Percentiles rank a stretch among this genome's conserved stretches.
Conservation (phyloP, 1,140 invertebrate genomes). For the Druon quercuslanigerum region DNA sequence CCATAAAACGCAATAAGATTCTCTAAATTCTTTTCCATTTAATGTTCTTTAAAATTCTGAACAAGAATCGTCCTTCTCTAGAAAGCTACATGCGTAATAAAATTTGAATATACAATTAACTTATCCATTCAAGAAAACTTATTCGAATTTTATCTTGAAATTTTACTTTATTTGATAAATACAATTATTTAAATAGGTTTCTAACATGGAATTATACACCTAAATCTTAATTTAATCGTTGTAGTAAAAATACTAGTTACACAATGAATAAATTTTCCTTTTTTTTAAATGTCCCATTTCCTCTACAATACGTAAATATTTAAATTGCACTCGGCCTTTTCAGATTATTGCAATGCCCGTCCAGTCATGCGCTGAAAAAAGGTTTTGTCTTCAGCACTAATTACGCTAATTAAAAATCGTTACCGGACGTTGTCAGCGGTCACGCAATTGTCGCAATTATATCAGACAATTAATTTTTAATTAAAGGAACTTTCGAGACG, state of each 20-base stretch:
- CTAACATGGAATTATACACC: no score
- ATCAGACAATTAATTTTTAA: conserved; percentile 21
- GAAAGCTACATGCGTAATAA: neutral
- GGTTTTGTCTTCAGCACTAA: neutral
- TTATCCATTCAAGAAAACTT: no score
- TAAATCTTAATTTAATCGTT: no score
- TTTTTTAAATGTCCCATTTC: neutral
- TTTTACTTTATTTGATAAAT: no score
- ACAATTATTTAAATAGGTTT: no score
- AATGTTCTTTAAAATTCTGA: conserved; percentile 6
- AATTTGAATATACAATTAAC: neutral
- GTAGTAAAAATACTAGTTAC: no score
- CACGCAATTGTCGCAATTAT: conserved; percentile 31
- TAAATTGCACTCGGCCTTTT: neutral
- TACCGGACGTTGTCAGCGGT: conserved; percentile 22
- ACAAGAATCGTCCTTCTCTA: neutral
- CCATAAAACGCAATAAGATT: conserved; percentile 22
- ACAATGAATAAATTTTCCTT: no score
- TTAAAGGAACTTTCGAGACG: conserved; percentile 15
- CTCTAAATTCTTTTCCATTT: conserved; percentile 23
- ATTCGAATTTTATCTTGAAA: no score
- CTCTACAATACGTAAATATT: neutral
- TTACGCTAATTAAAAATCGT: conserved; percentile 30
- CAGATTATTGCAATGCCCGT: conserved; percentile 2
- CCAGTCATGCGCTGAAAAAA: neutral